phyloP scores from a whole-genome alignment of 2,797 vertebrate species.

The Poeciliopsis gracilis region DNA sequence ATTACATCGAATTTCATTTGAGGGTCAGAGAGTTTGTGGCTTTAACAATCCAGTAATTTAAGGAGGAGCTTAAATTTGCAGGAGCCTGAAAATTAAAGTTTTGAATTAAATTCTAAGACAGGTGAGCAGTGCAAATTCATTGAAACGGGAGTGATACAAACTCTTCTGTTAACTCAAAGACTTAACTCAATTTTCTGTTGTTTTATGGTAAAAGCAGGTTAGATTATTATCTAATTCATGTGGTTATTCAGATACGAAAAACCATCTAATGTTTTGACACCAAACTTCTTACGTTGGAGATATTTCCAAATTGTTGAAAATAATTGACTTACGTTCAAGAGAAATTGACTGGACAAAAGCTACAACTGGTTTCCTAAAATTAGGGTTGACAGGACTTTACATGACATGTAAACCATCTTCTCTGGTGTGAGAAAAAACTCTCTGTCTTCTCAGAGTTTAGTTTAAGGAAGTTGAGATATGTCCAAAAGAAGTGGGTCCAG shows the following conservation, averaged over 20 bases:
- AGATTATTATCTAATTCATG: no score
- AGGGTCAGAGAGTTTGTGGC: not conserved
- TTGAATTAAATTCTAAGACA: not conserved
- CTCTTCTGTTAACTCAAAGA: not conserved
- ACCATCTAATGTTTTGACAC: not conserved
- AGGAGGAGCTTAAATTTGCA: not conserved
- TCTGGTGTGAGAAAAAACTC: not conserved
- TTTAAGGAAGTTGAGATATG: not conserved
- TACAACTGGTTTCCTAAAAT: not conserved
- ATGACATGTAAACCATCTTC: not conserved
- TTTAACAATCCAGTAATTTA: not conserved
- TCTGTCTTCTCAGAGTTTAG: not conserved
- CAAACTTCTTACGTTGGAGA: not conserved
- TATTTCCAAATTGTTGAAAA: not conserved
- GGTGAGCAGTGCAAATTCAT: not conserved
- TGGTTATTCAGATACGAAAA: not conserved
- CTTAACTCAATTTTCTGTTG: not conserved
- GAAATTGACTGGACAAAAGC: not conserved
- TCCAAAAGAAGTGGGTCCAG: not conserved
- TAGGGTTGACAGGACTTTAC: not conserved
- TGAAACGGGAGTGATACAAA: not conserved
- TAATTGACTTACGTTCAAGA: not conserved
- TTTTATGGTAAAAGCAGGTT: not conserved
- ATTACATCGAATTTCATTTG: not conserved
- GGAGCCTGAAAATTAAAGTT: not conserved